Evolutionary conservation across 2,888 invertebrate genomes (phyloP).

Genomic region (Ormyrus nitidulus): DNA sequence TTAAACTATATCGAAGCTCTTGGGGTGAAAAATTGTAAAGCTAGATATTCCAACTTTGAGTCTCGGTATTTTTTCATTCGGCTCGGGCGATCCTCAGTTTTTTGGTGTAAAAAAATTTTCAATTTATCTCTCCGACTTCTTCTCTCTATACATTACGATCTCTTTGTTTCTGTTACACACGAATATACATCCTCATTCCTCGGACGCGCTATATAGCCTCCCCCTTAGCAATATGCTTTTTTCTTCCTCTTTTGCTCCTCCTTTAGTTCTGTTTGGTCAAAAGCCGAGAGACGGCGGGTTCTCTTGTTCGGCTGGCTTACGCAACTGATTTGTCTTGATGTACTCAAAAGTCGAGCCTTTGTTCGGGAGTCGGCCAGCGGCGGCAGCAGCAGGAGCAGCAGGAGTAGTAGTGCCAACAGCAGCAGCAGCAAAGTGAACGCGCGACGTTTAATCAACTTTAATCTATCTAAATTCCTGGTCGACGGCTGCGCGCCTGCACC

Average conservation of each 20-base stretch:
- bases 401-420: no score
- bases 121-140: no score
- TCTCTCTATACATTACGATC: background rate
- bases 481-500: slow-evolving; percentile 49
- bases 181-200: background rate
- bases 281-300: slow-evolving; percentile 14
- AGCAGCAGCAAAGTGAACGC: slow-evolving; percentile 24
- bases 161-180: slow-evolving; percentile 1
- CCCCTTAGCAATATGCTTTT: background rate
- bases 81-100: no score
- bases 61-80: no score
- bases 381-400: no score
- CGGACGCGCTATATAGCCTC: background rate
- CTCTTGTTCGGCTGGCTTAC: slow-evolving; percentile 49
- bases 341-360: slow-evolving; percentile 57
- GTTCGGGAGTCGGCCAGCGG: slow-evolving; percentile 47
- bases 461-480: slow-evolving; percentile 63
- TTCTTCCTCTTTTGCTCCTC: background rate
- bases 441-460: slow-evolving; percentile 62
- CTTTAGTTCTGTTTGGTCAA: background rate
- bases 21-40: background rate
- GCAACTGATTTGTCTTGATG: slow-evolving; percentile 61
- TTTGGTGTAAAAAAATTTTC: background rate
- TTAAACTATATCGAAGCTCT: background rate
- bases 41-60: no score